A percentile compares a stretch with the other conserved stretches of the same genome.
These are phyloP conservation scores for Ophion ventricosus DNA, from an alignment of 2,888 invertebrate species.

Conservation along the genomic window DNA sequence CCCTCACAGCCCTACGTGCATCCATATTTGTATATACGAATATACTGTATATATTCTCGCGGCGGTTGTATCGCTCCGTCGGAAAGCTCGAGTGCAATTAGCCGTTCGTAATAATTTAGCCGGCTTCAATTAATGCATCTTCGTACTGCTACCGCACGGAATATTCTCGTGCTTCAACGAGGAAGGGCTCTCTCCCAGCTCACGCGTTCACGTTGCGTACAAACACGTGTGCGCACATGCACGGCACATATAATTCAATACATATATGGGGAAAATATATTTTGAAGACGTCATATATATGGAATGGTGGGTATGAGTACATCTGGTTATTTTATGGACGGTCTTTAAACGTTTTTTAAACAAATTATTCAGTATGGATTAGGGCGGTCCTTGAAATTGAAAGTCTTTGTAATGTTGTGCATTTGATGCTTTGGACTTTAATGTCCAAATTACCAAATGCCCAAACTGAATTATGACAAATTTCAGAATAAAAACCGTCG, in stretches of 20 bases:
- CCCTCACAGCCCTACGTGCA: background rate
- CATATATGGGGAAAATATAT: conserved; percentile 38
- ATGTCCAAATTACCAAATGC: too few species aligned
- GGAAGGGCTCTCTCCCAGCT: conserved; percentile 10
- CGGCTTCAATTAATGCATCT: conserved; percentile 79
- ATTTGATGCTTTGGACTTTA: too few species aligned
- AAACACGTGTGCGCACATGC: conserved; percentile 4
- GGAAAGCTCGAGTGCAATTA: conserved; percentile 77
- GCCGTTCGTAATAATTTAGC: conserved; percentile 80
- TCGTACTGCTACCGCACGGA: conserved; percentile 60
- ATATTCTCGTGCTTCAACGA: conserved; percentile 36
- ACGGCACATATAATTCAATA: conserved; percentile 1
- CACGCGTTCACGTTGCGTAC: background rate
- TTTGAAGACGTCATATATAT: conserved; percentile 5
- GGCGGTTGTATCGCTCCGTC: conserved; percentile 50
- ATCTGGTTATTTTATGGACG: background rate
- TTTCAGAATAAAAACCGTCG: too few species aligned
- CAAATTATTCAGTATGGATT: background rate
- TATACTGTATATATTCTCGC: background rate
- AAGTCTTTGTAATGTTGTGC: background rate
- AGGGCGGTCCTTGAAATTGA: background rate
- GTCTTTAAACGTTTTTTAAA: background rate
- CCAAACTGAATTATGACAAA: too few species aligned
- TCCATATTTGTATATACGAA: background rate
- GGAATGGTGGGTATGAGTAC: background rate